These are phyloP conservation scores for Enteromius thamalakanensis DNA, from an alignment of 2,797 vertebrate species.

Conservation along the genomic window DNA sequence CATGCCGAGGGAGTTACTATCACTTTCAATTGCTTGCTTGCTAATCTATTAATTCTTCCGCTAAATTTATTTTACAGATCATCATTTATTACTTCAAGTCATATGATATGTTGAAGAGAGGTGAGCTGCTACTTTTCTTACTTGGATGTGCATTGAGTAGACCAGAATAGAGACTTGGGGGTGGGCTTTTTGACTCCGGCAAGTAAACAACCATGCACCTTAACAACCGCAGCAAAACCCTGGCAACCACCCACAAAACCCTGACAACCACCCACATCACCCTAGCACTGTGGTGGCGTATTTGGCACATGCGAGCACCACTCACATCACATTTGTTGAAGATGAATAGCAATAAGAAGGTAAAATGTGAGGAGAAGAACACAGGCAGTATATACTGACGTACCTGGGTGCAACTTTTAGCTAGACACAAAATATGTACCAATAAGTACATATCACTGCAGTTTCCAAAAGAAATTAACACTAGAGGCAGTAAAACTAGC, in stretches of 20 bases:
- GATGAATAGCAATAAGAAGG: not conserved
- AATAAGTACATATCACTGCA: no score
- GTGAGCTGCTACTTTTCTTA: not conserved
- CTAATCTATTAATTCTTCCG: not conserved
- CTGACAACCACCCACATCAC: no score
- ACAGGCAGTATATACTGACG: not conserved
- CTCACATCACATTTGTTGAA: not conserved
- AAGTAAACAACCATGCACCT: slow-evolving; percentile 15
- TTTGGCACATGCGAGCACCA: slow-evolving; percentile 1
- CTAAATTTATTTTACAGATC: not conserved
- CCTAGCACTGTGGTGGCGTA: not conserved
- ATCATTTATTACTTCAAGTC: not conserved
- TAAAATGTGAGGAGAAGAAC: slow-evolving; percentile 8
- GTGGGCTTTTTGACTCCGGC: slow-evolving; percentile 23
- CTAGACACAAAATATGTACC: no score
- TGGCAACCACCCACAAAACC: slow-evolving; percentile 18
- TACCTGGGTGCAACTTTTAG: no score
- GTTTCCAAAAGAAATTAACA: no score
- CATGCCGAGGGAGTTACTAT: not conserved
- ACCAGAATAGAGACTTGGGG: slow-evolving; percentile 27
- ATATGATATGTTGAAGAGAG: not conserved
- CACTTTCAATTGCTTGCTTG: not conserved
- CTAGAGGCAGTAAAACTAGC: no score
- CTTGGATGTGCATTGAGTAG: not conserved
- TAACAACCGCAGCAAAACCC: not conserved